Percentiles rank a stretch among this genome's conserved stretches.
Conservation (phyloP, 2,113 vertebrate genomes). For the Cathartes aura region DNA sequence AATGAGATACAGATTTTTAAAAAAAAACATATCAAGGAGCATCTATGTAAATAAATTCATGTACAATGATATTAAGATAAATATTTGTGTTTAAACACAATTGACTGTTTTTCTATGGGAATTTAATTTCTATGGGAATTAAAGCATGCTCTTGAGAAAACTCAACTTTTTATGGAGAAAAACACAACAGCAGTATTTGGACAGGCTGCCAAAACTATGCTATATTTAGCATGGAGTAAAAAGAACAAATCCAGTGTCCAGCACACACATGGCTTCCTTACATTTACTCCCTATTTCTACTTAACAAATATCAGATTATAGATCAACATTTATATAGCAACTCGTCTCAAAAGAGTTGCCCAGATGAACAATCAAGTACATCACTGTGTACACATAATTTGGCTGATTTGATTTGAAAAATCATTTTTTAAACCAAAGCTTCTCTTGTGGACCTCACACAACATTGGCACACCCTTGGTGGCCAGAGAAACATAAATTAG, state of each 20-base stretch:
- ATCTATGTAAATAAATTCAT: neutral
- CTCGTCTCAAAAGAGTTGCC: neutral
- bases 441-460: neutral
- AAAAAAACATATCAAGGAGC: neutral
- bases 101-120: slow-evolving; percentile 29
- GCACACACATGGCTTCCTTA: neutral
- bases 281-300: neutral
- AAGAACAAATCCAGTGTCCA: neutral
- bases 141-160: slow-evolving; percentile 24
- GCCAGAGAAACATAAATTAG: neutral
- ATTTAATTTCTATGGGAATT: slow-evolving; percentile 52
- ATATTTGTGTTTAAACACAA: slow-evolving; percentile 45
- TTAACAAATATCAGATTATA: neutral
- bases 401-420: neutral
- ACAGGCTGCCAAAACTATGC: slow-evolving; percentile 35
- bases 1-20: neutral
- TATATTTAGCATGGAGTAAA: slow-evolving; percentile 48
- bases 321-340: neutral
- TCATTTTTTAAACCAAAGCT: neutral
- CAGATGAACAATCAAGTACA: neutral
- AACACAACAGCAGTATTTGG: slow-evolving; percentile 8
- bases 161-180: slow-evolving; percentile 20
- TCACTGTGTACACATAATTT: neutral
- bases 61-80: neutral
- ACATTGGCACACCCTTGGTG: neutral